Percentiles rank a stretch among this genome's conserved stretches.
phyloP scores from a whole-genome alignment of 2,797 vertebrate species.

The Cyclopterus lumpus region DNA sequence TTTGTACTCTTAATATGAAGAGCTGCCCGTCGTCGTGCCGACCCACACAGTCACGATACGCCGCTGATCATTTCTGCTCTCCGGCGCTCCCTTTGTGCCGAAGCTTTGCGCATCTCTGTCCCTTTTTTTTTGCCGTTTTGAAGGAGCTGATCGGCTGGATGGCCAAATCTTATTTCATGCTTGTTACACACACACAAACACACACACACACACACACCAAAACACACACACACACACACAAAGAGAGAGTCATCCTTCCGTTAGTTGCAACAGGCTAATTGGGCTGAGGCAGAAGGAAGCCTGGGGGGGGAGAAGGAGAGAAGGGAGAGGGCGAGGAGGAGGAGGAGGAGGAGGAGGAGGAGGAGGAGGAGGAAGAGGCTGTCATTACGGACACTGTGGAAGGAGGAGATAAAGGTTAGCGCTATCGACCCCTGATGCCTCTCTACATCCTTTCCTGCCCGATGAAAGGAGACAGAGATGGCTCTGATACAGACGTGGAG shows the following conservation, averaged over 20 bases:
- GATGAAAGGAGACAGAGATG: slow-evolving; percentile 37
- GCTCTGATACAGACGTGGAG: slow-evolving; percentile 1
- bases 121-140: slow-evolving; percentile 35
- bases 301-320: slow-evolving; percentile 42
- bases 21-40: neutral
- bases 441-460: neutral
- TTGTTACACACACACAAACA: slow-evolving; percentile 64
- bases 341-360: too few relatives aligned
- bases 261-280: slow-evolving; percentile 83
- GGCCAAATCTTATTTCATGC: slow-evolving; percentile 81
- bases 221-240: slow-evolving; percentile 16
- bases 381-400: slow-evolving; percentile 55
- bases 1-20: neutral
- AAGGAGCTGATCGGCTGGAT: slow-evolving; percentile 65
- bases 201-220: slow-evolving; percentile 31
- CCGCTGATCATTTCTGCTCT: neutral
- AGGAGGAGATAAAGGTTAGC: slow-evolving; percentile 60
- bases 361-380: slow-evolving; percentile 37
- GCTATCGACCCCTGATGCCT: slow-evolving; percentile 51
- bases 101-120: slow-evolving; percentile 24
- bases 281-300: slow-evolving; percentile 62
- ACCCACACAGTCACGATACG: neutral
- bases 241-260: slow-evolving; percentile 36
- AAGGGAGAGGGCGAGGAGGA: slow-evolving; percentile 39
- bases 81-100: slow-evolving; percentile 9